Evolutionary conservation across 1,140 invertebrate genomes (phyloP), one percentile per base, ranked within the genome.

Genomic region (Gryon sp.): DNA sequence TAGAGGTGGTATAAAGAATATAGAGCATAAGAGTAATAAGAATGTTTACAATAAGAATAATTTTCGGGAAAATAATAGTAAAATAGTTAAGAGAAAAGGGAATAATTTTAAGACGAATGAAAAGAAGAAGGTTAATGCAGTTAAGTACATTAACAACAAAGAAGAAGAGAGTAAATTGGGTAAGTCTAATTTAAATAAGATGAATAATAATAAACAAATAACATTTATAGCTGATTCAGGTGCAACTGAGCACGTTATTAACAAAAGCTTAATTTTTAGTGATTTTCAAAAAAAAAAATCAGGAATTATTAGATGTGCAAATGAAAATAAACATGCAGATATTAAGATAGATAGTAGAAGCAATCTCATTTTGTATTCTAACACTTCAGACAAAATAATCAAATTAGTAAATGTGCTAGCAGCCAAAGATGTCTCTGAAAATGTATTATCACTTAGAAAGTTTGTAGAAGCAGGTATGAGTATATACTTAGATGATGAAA

Each of bases 151-250:
- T n/a, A n/a, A n/a, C n/a, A n/a, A n/a, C n/a, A n/a, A n/a, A n/a
- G n/a, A n/a, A n/a, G n/a, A n/a, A n/a, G n/a, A n/a, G n/a, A n/a
- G n/a, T n/a, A n/a, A n/a, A n/a, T n/a, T n/a, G n/a, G n/a, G n/a
- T n/a, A n/a, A n/a, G n/a, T n/a, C n/a, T n/a, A n/a, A n/a, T n/a
- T n/a, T n/a, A n/a, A n/a, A n/a, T n/a, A n/a, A n/a, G n/a, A n/a
- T n/a, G n/a, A n/a, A n/a, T n/a, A n/a, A n/a, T n/a, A n/a, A n/a
- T n/a, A n/a, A n/a, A n/a, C n/a, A n/a, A n/a, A n/a, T 57, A n/a
- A 43, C 40, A 2, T 68, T 76, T 20, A 14, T 73, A 19, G 55
- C 62, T 6, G 72, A 72, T 52, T 79, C 72, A 2, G 59, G 55
- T 7, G 60, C 68, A 7, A 68, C 68, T 7, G 62, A 62, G 22